Evolutionary conservation across 2,797 vertebrate species (phyloP), one percentile per base, ranked within the genome.

Genomic region (Octomys mimax): DNA sequence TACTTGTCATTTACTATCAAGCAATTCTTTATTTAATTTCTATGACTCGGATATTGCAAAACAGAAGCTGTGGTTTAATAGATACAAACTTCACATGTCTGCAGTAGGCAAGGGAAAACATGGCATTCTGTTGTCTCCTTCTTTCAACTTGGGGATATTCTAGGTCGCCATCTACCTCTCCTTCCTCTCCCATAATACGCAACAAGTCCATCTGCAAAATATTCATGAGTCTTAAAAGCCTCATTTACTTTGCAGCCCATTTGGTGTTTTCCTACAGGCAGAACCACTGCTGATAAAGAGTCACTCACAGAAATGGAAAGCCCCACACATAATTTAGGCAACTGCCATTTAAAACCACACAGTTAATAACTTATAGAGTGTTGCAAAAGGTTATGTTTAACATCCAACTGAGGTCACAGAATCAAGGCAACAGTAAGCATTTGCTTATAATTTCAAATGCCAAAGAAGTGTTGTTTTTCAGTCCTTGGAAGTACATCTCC

Each of bases 181-280:
- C 33, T 18, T 79, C 12, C 59, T 31, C 31, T 18, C 59, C 31
- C 95, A 78, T 39, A 94, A 2, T 57, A 77, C 2, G 81, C 96
- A 98, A 94, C 6, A 97, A 97, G 78, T 92, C 18, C n/a, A 61
- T 87, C 70, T 91, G 75, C 77, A 96, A 98, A 98, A 98, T 94
- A 97, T 97, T 98, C 98, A 97, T 97, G 93, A 90, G 71, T 87
- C 88, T 97, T 97, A 97, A 98, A 98, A 98, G 92, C 96, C 96
- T 97, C 78, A 54, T 97, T 97, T 95, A 88, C 81, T 95, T 91
- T 78, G 87, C 80, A 89, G 94, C 81, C 88, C 92, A 96, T 92
- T 97, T 98, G 92, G 92, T 81, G 94, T 91, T 95, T 96, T 88
- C 94, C 96, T 94, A 77, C 89, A 96, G 93, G 75, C 70, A 89